These are phyloP conservation scores for Sepioteuthis lessoniana DNA, from an alignment of 2,888 invertebrate genomes.

Conservation along the genomic window DNA sequence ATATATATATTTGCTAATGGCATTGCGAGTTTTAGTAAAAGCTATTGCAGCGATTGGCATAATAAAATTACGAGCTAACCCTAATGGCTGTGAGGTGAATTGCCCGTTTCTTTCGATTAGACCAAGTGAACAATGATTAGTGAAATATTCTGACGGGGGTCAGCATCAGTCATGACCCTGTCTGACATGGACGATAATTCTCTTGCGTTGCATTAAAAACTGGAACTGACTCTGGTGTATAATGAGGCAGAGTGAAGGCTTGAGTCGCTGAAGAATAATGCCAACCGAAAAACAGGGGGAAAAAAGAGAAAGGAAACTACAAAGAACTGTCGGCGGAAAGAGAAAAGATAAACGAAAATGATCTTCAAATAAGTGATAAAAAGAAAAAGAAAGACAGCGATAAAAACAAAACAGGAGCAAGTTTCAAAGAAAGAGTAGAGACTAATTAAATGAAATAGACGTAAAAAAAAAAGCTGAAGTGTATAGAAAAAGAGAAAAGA, in stretches of 20 bases:
- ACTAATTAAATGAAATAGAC: too few relatives aligned
- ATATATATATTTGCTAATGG: background rate
- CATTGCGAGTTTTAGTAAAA: background rate
- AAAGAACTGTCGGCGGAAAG: too few relatives aligned
- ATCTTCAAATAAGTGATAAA: too few relatives aligned
- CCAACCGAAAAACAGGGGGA: background rate
- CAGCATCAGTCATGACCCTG: conserved; percentile 17
- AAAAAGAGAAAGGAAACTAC: too few relatives aligned
- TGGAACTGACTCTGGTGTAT: background rate
- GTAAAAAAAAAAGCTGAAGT: too few relatives aligned
- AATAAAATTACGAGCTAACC: background rate
- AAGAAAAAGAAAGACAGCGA: too few relatives aligned
- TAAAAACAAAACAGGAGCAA: too few relatives aligned
- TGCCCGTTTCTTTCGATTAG: background rate
- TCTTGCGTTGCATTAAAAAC: conserved; percentile 7
- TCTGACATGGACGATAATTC: background rate
- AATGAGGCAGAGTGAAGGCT: background rate
- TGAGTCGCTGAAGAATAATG: background rate
- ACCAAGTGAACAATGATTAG: background rate
- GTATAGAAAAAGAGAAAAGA: too few relatives aligned
- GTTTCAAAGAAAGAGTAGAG: too few relatives aligned
- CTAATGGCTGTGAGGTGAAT: background rate
- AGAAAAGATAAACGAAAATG: too few relatives aligned
- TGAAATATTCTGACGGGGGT: conserved; percentile 20
- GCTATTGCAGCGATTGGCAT: background rate